Evolutionary conservation across 2,888 invertebrate genomes (phyloP).

Genomic region (Dysmachus trigonus): DNA sequence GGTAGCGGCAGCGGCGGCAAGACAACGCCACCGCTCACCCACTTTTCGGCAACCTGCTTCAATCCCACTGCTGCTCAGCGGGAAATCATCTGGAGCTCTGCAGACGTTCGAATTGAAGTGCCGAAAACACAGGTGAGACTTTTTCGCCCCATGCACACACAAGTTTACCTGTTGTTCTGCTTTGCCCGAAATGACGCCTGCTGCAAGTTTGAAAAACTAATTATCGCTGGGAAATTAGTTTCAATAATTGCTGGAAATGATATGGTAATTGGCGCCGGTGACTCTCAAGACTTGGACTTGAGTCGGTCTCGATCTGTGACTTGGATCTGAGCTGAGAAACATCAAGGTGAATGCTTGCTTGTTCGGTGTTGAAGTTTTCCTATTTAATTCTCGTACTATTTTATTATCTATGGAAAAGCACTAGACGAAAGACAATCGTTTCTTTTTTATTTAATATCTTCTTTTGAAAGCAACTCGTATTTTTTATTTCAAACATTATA

Average conservation of each 20-base stretch:
- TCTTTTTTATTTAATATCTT: too few species aligned
- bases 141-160: background rate
- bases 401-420: background rate
- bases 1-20: background rate
- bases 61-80: background rate
- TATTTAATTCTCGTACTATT: background rate
- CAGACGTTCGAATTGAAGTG: background rate
- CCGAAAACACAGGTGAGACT: background rate
- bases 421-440: too few species aligned
- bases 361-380: background rate
- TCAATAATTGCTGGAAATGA: background rate
- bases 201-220: background rate
- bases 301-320: background rate
- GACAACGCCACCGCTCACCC: background rate
- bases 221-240: background rate
- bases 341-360: background rate
- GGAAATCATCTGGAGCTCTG: background rate
- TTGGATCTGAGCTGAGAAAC: background rate
- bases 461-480: too few species aligned
- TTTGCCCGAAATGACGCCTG: background rate
- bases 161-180: background rate
- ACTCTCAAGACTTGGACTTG: background rate
- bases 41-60: background rate
- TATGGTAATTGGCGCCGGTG: background rate
- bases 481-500: too few species aligned